Evolutionary conservation across 2,113 vertebrate genomes (phyloP), one percentile per base, ranked within the genome.

Genomic region (Mohoua ochrocephala): DNA sequence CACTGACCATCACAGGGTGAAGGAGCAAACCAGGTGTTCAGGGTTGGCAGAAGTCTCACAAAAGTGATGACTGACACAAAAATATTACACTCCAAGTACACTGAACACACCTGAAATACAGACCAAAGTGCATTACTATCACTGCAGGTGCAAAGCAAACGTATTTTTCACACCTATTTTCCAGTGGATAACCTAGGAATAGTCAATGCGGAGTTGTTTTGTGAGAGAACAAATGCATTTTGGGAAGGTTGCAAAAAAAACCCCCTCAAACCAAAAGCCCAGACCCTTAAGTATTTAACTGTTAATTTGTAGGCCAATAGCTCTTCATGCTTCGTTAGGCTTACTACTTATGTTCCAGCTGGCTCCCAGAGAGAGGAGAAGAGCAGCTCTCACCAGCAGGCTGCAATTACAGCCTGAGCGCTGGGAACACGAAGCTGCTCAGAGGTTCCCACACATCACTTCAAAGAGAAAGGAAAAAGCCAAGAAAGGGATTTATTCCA

Each of bases 291-390:
- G 63, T 73, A 69, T 50, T 85, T 79, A 75, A 92, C 24, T 56
- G 67, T 50, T 83, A 83, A 95, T 95, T 49, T 93, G 54, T 20
- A 84, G 65, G 69, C 47, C 64, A 93, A 21, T 33, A 92, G 75
- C 14, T 83, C 56, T 49, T 76, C 59, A 54, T 7, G 49, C 49
- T 73, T 82, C 0, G 0, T 87, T 90, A 85, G 17, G 71, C 33
- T 93, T 47, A 20, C 23, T 80, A 20, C 26, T 90, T 57, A 67
- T 84, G 83, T 77, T 54, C 77, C 67, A 91, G 70, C 82, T 83
- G 91, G 37, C 41, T 93, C 75, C 54, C 60, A 57, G 30, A 35
- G 47, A 86, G 14, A 74, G 41, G 15, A 67, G 41, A 19, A 41
- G 74, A 84, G 63, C 45, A 52, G 56, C 63, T 69, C 75, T 52